phyloP scores from a whole-genome alignment of 2,888 invertebrate species.

The Melipona bicolor region DNA sequence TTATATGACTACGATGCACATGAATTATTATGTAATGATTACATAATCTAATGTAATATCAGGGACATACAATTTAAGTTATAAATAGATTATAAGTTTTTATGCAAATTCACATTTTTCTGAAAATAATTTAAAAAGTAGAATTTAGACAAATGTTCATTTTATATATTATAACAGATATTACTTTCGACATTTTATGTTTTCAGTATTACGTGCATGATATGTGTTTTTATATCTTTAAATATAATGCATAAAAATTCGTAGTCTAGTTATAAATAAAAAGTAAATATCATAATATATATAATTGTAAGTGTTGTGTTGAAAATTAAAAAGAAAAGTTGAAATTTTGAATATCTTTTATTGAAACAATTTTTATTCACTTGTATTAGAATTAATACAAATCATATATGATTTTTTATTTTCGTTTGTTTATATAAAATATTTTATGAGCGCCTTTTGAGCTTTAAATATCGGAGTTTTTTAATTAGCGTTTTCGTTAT shows the following conservation, averaged over 20 bases:
- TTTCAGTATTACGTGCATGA: no score
- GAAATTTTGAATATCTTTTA: not conserved
- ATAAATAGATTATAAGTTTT: not conserved
- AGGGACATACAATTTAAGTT: not conserved
- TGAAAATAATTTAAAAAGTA: no score
- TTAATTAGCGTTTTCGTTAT: not conserved
- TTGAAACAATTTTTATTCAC: not conserved
- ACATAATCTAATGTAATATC: not conserved
- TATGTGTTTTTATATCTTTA: no score
- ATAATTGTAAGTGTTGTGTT: not conserved
- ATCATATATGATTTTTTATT: not conserved
- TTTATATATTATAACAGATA: no score
- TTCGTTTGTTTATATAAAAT: not conserved
- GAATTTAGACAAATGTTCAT: no score
- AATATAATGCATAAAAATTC: no score
- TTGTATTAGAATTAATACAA: not conserved
- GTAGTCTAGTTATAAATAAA: no score
- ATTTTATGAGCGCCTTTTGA: not conserved
- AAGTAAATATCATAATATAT: no score
- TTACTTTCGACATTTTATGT: no score
- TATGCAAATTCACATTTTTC: no score
- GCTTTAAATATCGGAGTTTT: not conserved
- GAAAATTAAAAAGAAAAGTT: not conserved
- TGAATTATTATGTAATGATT: slow-evolving; percentile 3
- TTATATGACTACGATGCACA: slow-evolving; percentile 13